These are phyloP conservation scores for Vulpes ferrilata DNA, from an alignment of 2,113 vertebrate genomes.

Conservation along the genomic window DNA sequence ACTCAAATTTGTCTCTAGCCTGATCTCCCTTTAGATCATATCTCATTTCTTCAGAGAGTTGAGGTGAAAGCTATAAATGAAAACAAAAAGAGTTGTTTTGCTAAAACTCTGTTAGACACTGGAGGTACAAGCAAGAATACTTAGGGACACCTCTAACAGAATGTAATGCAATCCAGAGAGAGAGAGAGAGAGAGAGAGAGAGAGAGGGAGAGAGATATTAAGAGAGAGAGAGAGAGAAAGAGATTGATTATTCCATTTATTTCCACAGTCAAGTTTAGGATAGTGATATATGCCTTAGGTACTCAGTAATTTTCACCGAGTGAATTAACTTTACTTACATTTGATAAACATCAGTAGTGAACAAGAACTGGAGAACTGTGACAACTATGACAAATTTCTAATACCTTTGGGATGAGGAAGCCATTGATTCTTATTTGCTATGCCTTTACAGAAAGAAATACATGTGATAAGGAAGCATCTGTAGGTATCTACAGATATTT, in stretches of 20 bases:
- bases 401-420: background rate
- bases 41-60: slow-evolving; percentile 45
- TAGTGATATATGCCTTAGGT: background rate
- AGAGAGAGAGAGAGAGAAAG: background rate
- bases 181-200: background rate
- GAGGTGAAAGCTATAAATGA: slow-evolving; percentile 36
- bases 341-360: slow-evolving; percentile 17
- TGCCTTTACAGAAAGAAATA: slow-evolving; percentile 37
- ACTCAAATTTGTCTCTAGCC: slow-evolving; percentile 9
- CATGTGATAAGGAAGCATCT: background rate
- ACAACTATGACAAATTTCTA: background rate
- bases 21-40: background rate
- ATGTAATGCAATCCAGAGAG: background rate
- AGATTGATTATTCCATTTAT: background rate
- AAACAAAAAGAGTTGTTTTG: slow-evolving; percentile 27
- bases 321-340: background rate
- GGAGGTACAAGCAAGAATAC: background rate
- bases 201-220: background rate
- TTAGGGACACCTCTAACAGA: background rate
- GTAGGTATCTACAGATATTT: background rate
- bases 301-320: background rate
- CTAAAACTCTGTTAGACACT: slow-evolving; percentile 1
- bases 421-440: background rate
- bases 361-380: slow-evolving; percentile 3
- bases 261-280: background rate